Base-by-base conservation (phyloP, 2,113 vertebrate genomes). In the Lasiurus cinereus region DNA sequence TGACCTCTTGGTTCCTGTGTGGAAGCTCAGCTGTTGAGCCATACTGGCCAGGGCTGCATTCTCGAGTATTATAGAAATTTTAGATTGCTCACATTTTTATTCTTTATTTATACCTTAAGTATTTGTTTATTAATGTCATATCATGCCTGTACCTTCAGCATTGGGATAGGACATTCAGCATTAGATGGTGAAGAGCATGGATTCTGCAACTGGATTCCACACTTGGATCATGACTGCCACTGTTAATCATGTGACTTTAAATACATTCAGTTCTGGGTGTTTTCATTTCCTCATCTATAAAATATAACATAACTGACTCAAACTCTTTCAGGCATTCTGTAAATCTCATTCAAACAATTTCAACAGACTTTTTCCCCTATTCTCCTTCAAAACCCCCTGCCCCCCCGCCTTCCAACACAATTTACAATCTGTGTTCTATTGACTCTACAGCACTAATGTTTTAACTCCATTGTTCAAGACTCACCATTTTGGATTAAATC, bases 21-120 rank as follows among this genome's bases (percentile, higher is more conserved):
- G 59, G 59, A 27, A 62, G 24, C 59, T 62, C 22, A 62, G 11
- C 59, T 10, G 1, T 24, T 62, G 59, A 62, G 59, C 59, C 56
- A 62, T 62, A 62, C 59, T 62, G 59, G 1, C 59, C 24, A 3
- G 21, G 21, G 24, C 22, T 56, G 8, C 2, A 48, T 88, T 90
- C 62, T 97, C 91, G 6, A 8, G 8, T 97, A 15, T 67, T 43
- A 82, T 11, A n/a, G 50, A 74, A 46, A 14, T 83, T 96, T 84
- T 80, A 1, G 5, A 66, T 80, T 67, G 10, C 29, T 29, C 56
- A 3, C 14, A 59, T 48, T 95, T 73, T 90, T 33, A 85, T 50
- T 91, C 85, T 94, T 92, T 85, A 50, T 54, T 89, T 93, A 48
- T 62, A 33, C 31, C 39, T 73, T 62, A 92, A 66, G 6, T 76